Conservation (phyloP, 2,797 vertebrate genomes). For the Remorina albescens region DNA sequence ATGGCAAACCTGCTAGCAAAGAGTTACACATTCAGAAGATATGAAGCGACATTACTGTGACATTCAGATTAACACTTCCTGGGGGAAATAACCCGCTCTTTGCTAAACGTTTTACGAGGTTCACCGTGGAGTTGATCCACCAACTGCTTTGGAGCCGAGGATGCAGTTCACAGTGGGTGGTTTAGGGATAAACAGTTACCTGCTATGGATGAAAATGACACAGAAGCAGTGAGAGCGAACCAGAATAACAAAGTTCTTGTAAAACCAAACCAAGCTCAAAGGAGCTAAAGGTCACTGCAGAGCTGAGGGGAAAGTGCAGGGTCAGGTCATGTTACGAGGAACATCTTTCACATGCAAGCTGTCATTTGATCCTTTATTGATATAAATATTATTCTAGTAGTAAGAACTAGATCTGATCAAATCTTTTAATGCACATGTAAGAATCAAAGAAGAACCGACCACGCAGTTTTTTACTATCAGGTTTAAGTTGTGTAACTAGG, state of each 20-base stretch:
- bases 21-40: background rate
- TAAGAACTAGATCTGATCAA: background rate
- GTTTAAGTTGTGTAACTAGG: too few species aligned
- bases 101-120: background rate
- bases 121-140: background rate
- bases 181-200: background rate
- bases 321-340: too few species aligned
- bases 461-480: too few species aligned
- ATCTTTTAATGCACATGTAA: background rate
- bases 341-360: too few species aligned
- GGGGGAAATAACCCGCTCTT: background rate
- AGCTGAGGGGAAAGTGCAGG: too few species aligned
- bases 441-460: too few species aligned
- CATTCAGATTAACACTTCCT: background rate
- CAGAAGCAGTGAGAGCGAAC: background rate
- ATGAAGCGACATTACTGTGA: background rate
- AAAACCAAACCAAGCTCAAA: slow-evolving; percentile 8
- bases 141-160: background rate
- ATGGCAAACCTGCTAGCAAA: background rate
- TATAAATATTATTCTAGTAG: background rate
- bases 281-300: background rate
- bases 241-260: background rate
- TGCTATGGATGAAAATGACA: background rate
- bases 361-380: too few species aligned
- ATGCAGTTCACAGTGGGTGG: background rate